Base-by-base conservation (phyloP, 2,113 vertebrate genomes). In the Plectropomus leopardus region DNA sequence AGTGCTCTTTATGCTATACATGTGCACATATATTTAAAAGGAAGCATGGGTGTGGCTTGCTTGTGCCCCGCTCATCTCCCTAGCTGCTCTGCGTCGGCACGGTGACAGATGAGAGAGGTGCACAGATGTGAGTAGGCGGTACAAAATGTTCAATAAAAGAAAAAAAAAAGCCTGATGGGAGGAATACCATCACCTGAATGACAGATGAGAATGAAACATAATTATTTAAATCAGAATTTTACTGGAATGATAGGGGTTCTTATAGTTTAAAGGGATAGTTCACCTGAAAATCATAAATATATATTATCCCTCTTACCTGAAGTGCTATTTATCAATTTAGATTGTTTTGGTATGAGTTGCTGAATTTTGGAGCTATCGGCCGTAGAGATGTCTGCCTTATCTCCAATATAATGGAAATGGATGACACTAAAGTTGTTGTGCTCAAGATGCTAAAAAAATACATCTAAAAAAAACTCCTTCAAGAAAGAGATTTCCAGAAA, bases 41-140 rank as follows among this genome's bases (percentile, higher is more conserved):
- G 50, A 50, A 79, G 58, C 66, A 68, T 15, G n/a, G 51, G 15
- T 51, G 59, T 34, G 68, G 36, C 58, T 69, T 9, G 13, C 34
- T 50, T 34, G 32, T 45, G 36, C 54, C 19, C 64, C 44, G 44
- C 44, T 90, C 59, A 47, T 74, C 67, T 83, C 72, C 40, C 76
- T 44, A 61, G 78, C 77, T 65, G 72, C 30, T 78, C 55, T 47
- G 54, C 24, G 54, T 77, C 50, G 71, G 55, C 50, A 57, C 34
- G 8, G 30, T 69, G 63, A 85, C 44, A 61, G 57, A 85, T 71
- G 59, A 59, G 28, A 69, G 13, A 23, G 51, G 24, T 24, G 67
- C 36, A 48, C 13, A 34, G 55, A 64, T 69, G 50, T 17, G 28
- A 76, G 70, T 58, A 36, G 45, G 53, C 4, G 26, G n/a, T 13